These are phyloP conservation scores for Apostichopus californicus DNA, from an alignment of 35 echinoderm and acorn worm genomes.

Conservation along the genomic window DNA sequence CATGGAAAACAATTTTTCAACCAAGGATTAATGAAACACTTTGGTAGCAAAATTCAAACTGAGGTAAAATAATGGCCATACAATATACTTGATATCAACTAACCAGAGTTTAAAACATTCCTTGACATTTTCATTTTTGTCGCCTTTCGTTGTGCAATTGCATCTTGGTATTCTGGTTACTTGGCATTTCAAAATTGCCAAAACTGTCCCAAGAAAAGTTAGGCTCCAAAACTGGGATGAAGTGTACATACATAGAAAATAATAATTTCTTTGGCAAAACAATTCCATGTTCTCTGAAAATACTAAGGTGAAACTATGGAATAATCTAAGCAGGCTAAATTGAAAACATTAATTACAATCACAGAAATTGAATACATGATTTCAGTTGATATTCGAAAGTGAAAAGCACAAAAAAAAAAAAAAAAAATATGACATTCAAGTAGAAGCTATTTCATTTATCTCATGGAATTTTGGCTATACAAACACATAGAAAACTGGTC, in stretches of 20 bases:
- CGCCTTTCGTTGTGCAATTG: too few species aligned
- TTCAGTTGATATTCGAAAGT: constrained; percentile 18
- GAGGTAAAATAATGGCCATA: background rate
- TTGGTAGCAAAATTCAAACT: constrained; percentile 15
- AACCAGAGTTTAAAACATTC: background rate
- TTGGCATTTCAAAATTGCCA: background rate
- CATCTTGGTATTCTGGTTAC: too few species aligned
- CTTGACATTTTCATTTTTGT: background rate
- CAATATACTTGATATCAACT: background rate
- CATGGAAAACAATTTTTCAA: background rate
- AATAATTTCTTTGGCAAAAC: constrained; percentile 33
- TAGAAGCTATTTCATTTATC: background rate
- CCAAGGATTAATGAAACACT: background rate
- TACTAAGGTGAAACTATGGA: constrained; percentile 10
- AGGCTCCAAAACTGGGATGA: background rate
- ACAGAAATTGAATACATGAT: constrained; percentile 40
- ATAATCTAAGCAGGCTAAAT: constrained; percentile 1
- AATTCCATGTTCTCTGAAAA: constrained; percentile 27
- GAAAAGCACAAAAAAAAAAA: background rate
- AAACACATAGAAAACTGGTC: background rate
- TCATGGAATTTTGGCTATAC: background rate
- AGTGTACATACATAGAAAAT: background rate
- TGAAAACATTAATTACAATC: constrained; percentile 3
- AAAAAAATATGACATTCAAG: background rate
- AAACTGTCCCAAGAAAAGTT: background rate